These are phyloP conservation scores for Athene noctua DNA, from an alignment of 2,113 vertebrate genomes.

Conservation along the genomic window DNA sequence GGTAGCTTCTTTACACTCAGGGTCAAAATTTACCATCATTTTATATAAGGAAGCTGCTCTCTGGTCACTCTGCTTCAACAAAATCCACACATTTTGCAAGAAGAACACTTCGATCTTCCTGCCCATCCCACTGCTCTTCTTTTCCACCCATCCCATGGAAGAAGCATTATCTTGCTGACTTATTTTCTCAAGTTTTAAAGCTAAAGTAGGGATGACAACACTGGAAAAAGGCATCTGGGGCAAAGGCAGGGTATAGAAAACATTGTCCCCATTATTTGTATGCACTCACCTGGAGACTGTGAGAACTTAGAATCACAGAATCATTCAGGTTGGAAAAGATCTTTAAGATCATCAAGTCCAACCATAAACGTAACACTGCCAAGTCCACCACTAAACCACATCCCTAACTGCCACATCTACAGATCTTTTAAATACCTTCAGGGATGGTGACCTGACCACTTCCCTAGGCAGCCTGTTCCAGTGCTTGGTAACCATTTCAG, in stretches of 20 bases:
- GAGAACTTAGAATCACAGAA: not conserved
- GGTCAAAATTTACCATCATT: not conserved
- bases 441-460: not conserved
- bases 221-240: not conserved
- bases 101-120: not conserved
- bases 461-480: not conserved
- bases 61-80: not conserved
- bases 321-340: not conserved
- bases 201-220: not conserved
- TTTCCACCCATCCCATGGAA: not conserved
- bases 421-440: not conserved
- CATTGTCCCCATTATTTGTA: fast-evolving
- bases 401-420: not conserved
- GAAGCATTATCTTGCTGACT: not conserved
- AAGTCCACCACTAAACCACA: not conserved
- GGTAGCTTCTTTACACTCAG: not conserved
- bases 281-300: not conserved
- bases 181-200: not conserved
- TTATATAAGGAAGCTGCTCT: not conserved
- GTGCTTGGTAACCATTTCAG: not conserved
- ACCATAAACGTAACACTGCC: not conserved
- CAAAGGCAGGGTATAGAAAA: not conserved
- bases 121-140: not conserved
- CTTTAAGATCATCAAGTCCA: not conserved
- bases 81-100: not conserved